Base-by-base conservation (phyloP, 1,140 invertebrate genomes). In the Atta cephalotes region DNA sequence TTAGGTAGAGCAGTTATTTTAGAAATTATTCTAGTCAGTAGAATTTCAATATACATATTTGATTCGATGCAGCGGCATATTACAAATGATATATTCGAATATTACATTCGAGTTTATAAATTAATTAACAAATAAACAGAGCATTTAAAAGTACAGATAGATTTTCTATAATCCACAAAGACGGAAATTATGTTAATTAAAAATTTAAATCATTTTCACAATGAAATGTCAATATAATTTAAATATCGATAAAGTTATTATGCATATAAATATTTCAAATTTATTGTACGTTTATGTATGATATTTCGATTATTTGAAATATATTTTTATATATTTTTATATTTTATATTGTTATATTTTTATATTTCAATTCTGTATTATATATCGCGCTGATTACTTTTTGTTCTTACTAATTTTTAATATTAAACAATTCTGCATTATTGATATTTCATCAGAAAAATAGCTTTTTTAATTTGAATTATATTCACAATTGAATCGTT, bases 1-100 rank as follows among this genome's bases (percentile, higher is more conserved):
- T 39, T 18, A 10, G 18, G 56, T 56, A 21, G 21, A 49, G 53
- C 21, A 28, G 12, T 2, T 84, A 84, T 84, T 84, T 76, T 35
- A 45, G 18, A 62, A 84, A 56, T 51, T 76, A 35, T 18, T 31
- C 56, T 76, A 25, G n/a, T 63, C 28, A 6, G 45, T n/a, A 9
- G n/a, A 49, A 82, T 74, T 82, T 18, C 78, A 16, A 3, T 21
- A 35, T 6, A 35, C 6, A 21, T 21, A 14, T 14, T 9, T 10
- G 0, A 6, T 21, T 28, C 31, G 12, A 51, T 58, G 21, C 79
- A 45, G 21, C 9, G 10, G 6, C 28, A n/a, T 1, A 0, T 39
- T 45, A 45, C 9, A 45, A 45, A 45, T 39, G 35, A 39, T 10
- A 45, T 45, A 7, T 39, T 45, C 63, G 6, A 58, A 56, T 25